These are phyloP conservation scores for Capreolus pygargus DNA, from an alignment of 2,113 vertebrate genomes.

Conservation along the genomic window DNA sequence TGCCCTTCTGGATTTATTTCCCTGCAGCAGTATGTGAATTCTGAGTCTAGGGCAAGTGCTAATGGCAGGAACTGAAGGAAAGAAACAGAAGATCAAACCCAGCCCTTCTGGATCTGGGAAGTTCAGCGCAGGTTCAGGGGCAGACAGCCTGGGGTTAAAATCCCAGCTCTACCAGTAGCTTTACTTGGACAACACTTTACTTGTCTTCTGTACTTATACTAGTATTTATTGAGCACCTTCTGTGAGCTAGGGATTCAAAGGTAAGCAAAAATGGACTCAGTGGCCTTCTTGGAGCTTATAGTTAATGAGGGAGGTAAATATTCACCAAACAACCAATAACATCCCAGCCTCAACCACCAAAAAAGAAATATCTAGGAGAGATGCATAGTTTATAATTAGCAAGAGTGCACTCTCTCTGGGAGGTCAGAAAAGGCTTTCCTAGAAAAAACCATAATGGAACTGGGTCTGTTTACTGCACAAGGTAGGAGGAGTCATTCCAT, in stretches of 20 bases:
- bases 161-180: background rate
- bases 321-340: background rate
- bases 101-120: background rate
- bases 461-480: background rate
- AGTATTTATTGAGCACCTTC: background rate
- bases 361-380: background rate
- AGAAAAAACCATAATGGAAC: background rate
- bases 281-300: background rate
- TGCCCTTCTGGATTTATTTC: background rate
- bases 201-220: background rate
- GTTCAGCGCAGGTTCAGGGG: background rate
- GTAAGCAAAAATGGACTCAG: background rate
- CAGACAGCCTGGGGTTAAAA: background rate
- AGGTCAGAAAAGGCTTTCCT: background rate
- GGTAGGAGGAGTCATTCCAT: background rate
- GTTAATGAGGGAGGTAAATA: background rate
- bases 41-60: slow-evolving; percentile 13
- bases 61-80: background rate
- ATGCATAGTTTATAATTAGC: background rate
- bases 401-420: background rate
- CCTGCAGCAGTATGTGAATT: background rate
- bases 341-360: background rate
- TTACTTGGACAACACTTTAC: background rate
- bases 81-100: background rate
- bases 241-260: background rate